Evolutionary conservation across 2,113 vertebrate genomes (phyloP).

Genomic region (Brachypteracias leptosomus): DNA sequence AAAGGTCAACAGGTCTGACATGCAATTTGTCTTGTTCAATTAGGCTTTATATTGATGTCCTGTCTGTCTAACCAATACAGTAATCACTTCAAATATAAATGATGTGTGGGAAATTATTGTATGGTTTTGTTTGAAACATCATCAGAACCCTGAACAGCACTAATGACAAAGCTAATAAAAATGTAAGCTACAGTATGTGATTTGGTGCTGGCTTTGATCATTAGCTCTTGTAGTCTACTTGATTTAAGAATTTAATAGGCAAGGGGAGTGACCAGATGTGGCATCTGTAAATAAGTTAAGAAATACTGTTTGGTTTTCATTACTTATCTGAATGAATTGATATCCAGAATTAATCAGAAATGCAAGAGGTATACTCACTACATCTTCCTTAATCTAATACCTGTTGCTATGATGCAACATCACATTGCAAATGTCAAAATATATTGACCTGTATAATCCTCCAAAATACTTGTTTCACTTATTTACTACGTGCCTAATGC

Average conservation of each 20-base stretch:
- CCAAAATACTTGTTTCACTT: neutral
- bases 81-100: slow-evolving; percentile 22
- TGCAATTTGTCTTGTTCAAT: slow-evolving; percentile 43
- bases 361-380: neutral
- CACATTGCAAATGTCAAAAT: neutral
- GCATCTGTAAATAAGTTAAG: neutral
- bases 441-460: neutral
- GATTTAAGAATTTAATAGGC: neutral
- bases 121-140: neutral
- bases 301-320: neutral
- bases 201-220: neutral
- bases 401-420: neutral
- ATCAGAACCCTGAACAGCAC: neutral
- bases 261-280: neutral
- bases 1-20: slow-evolving; percentile 44
- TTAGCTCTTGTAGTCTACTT: neutral
- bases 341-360: slow-evolving; percentile 1
- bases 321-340: neutral
- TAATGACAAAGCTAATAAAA: slow-evolving; percentile 13
- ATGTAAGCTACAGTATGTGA: neutral
- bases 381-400: neutral
- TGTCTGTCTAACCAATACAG: neutral
- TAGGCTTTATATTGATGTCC: slow-evolving; percentile 3
- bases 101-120: neutral
- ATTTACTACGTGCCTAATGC: neutral